Base-by-base conservation (phyloP, 2,113 vertebrate species). In the Nerophis ophidion region DNA sequence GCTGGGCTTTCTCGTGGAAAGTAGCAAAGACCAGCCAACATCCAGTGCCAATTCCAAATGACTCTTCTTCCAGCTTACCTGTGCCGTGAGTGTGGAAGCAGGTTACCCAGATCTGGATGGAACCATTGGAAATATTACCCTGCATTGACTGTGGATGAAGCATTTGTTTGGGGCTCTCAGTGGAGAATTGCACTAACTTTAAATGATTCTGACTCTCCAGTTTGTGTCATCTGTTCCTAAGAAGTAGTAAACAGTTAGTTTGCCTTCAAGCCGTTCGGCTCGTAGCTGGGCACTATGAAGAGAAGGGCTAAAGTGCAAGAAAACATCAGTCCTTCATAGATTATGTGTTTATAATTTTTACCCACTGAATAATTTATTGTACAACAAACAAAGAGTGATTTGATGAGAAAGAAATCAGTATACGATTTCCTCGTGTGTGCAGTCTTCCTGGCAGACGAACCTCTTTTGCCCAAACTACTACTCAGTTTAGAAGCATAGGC, bases 111-210 rank as follows among this genome's bases (percentile, higher is more conserved):
- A 85, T 88, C 78, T 85, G 82, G 81, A 87, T 81, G 85, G 84
- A 88, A 87, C 83, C 84, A 86, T 88, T 84, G 85, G 79, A 87
- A 87, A 87, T 86, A 88, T 86, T 86, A 86, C 85, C 86, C 85
- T 82, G 81, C 82, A 80, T 77, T 55, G 77, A 67, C 77, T 84
- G 70, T 82, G 83, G 81, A 84, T 82, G 80, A 74, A 76, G 73
- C 72, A 76, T 81, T 82, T 81, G 84, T 71, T 63, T 35, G 74
- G 80, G 78, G 77, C 79, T 79, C 83, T 82, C 83, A 73, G 77
- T 68, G 49, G 82, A 79, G 78, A 85, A 77, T 77, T 79, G 64
- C 72, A 66, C 79, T 83, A 79, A 86, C 86, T 83, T 82, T 84
- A 88, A 87, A 86, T 81, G 81, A 82, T 82, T 84, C 66, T 64